Conservation (phyloP, 1,140 invertebrate genomes). For the Reticulitermes speratus region DNA sequence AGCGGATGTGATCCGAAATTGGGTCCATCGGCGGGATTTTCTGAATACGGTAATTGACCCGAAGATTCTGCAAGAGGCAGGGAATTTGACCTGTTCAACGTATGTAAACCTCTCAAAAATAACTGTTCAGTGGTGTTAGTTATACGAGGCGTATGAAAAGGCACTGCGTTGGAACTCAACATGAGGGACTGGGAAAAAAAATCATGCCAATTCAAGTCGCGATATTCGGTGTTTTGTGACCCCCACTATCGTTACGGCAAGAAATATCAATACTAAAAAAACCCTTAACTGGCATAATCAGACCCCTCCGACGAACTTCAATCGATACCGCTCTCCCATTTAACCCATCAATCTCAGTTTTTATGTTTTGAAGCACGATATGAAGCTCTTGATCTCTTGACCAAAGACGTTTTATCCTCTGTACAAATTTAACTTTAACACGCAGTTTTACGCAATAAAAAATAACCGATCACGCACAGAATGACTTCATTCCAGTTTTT, state of each 20-base stretch:
- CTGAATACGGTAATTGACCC: too few species aligned
- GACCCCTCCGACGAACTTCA: not conserved
- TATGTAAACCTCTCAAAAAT: too few species aligned
- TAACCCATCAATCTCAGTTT: not conserved
- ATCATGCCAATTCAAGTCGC: too few species aligned
- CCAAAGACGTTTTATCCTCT: not conserved
- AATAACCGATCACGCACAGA: slow-evolving; percentile 3
- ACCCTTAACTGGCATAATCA: not conserved
- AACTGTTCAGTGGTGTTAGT: too few species aligned
- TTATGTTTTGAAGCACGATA: not conserved
- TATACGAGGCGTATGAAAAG: too few species aligned
- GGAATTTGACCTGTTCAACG: too few species aligned
- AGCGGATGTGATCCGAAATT: too few species aligned
- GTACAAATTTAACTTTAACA: slow-evolving; percentile 3
- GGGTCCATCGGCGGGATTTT: too few species aligned
- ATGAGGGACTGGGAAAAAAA: too few species aligned
- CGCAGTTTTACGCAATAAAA: not conserved
- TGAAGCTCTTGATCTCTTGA: not conserved
- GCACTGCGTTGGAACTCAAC: too few species aligned
- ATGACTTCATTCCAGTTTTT: slow-evolving; percentile 5
- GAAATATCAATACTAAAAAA: not conserved
- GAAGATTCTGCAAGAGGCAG: too few species aligned
- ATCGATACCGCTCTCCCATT: not conserved
- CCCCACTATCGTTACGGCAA: too few species aligned
- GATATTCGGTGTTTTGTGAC: not conserved